These are phyloP conservation scores for Recurvirostra avosetta DNA, from an alignment of 2,113 vertebrate genomes.

Conservation along the genomic window DNA sequence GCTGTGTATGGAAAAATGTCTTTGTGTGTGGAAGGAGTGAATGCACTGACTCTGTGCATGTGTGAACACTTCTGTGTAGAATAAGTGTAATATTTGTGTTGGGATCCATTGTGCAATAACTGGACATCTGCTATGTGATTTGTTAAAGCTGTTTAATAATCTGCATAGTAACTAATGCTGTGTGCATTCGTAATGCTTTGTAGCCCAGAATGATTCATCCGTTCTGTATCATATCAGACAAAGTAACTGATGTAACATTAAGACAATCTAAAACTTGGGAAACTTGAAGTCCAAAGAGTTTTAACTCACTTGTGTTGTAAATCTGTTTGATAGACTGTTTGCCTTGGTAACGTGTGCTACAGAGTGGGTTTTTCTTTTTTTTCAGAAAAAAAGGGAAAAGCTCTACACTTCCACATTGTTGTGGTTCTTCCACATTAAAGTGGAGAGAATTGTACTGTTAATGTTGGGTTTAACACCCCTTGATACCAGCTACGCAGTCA, in stretches of 20 bases:
- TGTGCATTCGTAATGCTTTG: neutral
- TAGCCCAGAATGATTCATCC: neutral
- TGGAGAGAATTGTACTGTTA: neutral
- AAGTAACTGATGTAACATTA: neutral
- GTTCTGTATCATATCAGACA: neutral
- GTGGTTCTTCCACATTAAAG: neutral
- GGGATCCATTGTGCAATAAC: neutral
- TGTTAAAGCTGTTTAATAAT: neutral
- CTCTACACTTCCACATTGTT: accelerated
- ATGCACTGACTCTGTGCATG: neutral
- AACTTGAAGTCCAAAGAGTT: neutral
- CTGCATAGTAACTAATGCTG: neutral
- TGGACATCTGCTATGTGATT: neutral
- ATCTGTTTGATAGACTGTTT: neutral
- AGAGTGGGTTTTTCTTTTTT: neutral
- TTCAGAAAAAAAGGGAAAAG: neutral
- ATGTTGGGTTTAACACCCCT: neutral
- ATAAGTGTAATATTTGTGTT: neutral
- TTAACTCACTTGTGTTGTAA: neutral
- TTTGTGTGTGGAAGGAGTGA: neutral
- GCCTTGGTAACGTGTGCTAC: neutral
- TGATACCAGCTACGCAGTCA: neutral
- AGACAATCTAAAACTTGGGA: neutral
- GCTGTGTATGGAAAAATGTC: neutral
- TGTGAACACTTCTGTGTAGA: neutral